These are phyloP conservation scores for Artemia sinica DNA, from an alignment of 2,888 invertebrate species.

Conservation along the genomic window DNA sequence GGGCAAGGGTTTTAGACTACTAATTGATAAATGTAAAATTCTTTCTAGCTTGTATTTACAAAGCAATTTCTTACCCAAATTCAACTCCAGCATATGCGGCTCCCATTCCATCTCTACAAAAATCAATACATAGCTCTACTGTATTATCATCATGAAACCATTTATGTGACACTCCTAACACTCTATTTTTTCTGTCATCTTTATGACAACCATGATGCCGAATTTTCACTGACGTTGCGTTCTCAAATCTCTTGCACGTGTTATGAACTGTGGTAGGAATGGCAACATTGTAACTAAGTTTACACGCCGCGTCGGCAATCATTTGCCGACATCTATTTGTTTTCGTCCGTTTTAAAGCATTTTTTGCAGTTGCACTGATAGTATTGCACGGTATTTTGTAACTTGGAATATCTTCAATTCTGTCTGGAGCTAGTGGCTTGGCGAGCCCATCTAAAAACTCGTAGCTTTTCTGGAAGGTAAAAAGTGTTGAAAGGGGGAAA, in stretches of 20 bases:
- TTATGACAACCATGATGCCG: background rate
- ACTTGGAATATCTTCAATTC: background rate
- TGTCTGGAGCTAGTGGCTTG: background rate
- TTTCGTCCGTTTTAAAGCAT: background rate
- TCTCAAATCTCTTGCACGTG: conserved; percentile 6
- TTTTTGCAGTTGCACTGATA: background rate
- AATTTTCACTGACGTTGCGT: background rate
- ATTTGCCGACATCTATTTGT: background rate
- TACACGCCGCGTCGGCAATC: background rate
- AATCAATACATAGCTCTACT: background rate
- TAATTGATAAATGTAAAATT: too few species aligned
- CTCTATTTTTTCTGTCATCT: conserved; percentile 1
- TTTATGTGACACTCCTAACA: background rate
- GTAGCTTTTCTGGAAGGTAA: background rate
- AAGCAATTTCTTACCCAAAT: background rate
- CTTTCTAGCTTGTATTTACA: too few species aligned
- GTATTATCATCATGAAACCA: conserved; percentile 5
- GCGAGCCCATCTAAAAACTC: background rate
- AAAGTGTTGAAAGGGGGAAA: background rate
- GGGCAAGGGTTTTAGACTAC: too few species aligned
- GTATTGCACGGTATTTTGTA: background rate
- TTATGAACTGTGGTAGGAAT: background rate
- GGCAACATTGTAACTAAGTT: background rate
- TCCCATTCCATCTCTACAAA: conserved; percentile 4
- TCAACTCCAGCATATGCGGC: conserved; percentile 8